Evolutionary conservation across 2,113 vertebrate genomes (phyloP).

Genomic region (Peromyscus maniculatus): DNA sequence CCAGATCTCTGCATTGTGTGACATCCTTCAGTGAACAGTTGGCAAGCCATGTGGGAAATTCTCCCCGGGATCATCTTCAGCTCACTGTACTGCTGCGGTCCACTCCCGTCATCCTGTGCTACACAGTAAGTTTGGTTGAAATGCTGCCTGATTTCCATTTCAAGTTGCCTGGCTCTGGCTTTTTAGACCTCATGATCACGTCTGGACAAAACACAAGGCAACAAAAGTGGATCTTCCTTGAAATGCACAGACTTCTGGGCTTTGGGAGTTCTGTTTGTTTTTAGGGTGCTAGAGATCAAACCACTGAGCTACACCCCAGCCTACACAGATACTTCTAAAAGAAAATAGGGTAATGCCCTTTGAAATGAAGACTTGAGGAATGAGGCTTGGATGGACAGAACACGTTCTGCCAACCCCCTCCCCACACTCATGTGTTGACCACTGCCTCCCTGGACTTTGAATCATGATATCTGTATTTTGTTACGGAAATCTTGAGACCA

Average conservation of each 20-base stretch:
- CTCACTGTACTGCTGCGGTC: not conserved
- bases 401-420: not conserved
- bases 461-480: constrained; percentile 16
- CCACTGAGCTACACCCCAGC: not conserved
- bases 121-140: not conserved
- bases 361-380: not conserved
- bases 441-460: not conserved
- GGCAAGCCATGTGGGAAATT: not conserved
- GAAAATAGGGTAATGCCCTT: not conserved
- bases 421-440: not conserved
- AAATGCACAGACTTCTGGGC: not conserved
- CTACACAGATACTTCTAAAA: not conserved
- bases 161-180: not conserved
- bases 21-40: not conserved
- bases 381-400: not conserved
- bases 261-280: not conserved
- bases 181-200: not conserved
- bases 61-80: not conserved
- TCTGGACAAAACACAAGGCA: not conserved
- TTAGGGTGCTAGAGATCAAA: not conserved
- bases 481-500: constrained; percentile 23
- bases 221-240: not conserved
- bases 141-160: not conserved
- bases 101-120: not conserved
- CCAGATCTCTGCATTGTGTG: not conserved